Percentiles rank a stretch among this genome's conserved stretches.
Evolutionary conservation across 2,113 vertebrate species (phyloP).

Genomic region (Pelodiscus sinensis): DNA sequence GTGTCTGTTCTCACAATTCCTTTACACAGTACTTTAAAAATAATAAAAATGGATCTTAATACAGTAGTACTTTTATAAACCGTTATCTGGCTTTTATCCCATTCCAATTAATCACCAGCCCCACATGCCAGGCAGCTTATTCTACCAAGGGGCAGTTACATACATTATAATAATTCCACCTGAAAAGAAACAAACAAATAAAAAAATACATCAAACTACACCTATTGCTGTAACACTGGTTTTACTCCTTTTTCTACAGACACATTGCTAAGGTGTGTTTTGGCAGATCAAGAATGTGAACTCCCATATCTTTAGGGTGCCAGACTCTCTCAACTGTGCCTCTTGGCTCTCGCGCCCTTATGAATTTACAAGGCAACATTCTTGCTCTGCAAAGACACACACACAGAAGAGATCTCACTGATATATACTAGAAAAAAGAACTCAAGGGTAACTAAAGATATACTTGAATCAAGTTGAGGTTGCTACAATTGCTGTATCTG

Average conservation of each 20-base stretch:
- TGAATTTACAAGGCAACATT: background rate
- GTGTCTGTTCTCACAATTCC: background rate
- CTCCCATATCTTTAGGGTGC: background rate
- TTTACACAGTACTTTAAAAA: background rate
- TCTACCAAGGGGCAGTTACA: background rate
- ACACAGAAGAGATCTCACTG: background rate
- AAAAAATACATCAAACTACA: background rate
- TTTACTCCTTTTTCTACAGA: background rate
- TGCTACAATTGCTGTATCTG: background rate
- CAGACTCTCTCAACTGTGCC: background rate
- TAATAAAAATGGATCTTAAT: background rate
- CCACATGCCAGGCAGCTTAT: background rate
- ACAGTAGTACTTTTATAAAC: background rate
- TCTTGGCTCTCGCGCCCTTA: background rate
- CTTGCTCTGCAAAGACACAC: background rate
- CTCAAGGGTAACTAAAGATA: background rate
- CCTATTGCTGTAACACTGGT: background rate
- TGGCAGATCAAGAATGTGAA: background rate
- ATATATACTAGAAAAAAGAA: background rate
- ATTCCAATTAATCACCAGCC: background rate
- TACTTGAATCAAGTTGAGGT: background rate
- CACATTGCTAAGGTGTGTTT: background rate
- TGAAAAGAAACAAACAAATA: background rate
- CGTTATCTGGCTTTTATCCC: background rate
- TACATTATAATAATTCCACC: background rate